These are phyloP conservation scores for Anabas testudineus DNA, from an alignment of 2,797 vertebrate species.

Conservation along the genomic window DNA sequence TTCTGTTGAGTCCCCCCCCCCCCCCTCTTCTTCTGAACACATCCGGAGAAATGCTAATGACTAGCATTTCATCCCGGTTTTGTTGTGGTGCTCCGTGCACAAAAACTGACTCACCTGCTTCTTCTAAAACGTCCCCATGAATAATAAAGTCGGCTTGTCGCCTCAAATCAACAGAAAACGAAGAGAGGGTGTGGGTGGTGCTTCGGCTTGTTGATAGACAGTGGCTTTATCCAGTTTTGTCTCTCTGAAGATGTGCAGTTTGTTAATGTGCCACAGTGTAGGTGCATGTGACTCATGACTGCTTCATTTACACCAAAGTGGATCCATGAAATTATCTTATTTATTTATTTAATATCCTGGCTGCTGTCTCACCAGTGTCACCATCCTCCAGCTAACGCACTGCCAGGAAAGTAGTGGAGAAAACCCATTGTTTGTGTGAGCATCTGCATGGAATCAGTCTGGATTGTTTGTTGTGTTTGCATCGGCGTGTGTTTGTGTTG, in stretches of 20 bases:
- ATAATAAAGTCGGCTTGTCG: constrained; percentile 34
- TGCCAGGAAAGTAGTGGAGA: constrained; percentile 52
- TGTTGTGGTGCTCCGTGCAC: constrained; percentile 34
- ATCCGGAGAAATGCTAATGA: constrained; percentile 80
- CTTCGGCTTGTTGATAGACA: constrained; percentile 43
- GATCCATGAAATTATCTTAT: constrained; percentile 32
- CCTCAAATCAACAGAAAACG: constrained; percentile 32
- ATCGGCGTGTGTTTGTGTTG: constrained; percentile 7
- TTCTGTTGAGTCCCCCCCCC: constrained; percentile 40
- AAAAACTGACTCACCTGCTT: constrained; percentile 62
- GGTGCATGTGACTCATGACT: constrained; percentile 59
- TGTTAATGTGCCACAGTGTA: constrained; percentile 12
- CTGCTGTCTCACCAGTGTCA: constrained; percentile 32
- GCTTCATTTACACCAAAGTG: constrained; percentile 45
- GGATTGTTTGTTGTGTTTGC: constrained; percentile 22
- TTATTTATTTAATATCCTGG: constrained; percentile 57
- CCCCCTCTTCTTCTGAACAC: constrained; percentile 61
- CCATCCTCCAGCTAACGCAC: constrained; percentile 29
- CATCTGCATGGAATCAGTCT: constrained; percentile 19
- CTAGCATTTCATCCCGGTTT: constrained; percentile 65
- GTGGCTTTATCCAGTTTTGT: constrained; percentile 32
- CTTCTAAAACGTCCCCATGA: constrained; percentile 49
- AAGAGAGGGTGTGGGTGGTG: neutral
- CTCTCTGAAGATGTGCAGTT: constrained; percentile 1
- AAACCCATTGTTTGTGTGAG: constrained; percentile 41